Evolutionary conservation across 2,797 vertebrate genomes (phyloP).

Genomic region (Arctocebus calabarensis): DNA sequence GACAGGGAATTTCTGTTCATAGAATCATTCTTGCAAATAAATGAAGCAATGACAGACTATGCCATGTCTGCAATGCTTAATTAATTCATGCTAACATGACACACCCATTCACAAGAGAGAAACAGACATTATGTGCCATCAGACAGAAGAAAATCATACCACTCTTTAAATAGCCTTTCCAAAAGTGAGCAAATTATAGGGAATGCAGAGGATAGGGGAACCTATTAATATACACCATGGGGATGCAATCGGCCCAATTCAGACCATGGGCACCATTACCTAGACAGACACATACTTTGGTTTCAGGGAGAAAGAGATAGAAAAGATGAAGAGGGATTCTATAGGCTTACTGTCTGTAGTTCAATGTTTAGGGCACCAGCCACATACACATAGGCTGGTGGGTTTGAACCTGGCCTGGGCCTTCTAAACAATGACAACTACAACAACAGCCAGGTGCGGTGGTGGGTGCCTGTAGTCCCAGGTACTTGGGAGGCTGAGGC

Average conservation of each 20-base stretch:
- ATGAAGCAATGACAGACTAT: background rate
- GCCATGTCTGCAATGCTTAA: background rate
- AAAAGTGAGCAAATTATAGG: background rate
- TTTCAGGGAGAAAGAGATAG: background rate
- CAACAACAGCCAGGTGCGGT: no score
- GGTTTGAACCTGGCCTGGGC: no score
- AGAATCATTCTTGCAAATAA: background rate
- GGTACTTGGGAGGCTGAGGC: no score
- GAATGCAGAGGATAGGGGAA: background rate
- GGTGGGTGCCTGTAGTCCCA: no score
- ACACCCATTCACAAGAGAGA: background rate
- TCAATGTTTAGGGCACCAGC: no score
- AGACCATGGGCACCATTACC: background rate
- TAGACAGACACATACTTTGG: background rate
- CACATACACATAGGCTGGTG: no score
- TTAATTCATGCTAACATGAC: background rate
- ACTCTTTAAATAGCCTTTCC: background rate
- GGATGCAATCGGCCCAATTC: background rate
- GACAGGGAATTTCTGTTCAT: background rate
- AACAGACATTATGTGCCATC: background rate
- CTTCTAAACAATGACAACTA: no score
- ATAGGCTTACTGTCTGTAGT: no score
- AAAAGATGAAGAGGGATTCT: background rate
- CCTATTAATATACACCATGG: background rate
- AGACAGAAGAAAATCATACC: background rate